Evolutionary conservation across 2,113 vertebrate genomes (phyloP), one percentile per base, ranked within the genome.

Genomic region (Onychorhynchus coronatus): DNA sequence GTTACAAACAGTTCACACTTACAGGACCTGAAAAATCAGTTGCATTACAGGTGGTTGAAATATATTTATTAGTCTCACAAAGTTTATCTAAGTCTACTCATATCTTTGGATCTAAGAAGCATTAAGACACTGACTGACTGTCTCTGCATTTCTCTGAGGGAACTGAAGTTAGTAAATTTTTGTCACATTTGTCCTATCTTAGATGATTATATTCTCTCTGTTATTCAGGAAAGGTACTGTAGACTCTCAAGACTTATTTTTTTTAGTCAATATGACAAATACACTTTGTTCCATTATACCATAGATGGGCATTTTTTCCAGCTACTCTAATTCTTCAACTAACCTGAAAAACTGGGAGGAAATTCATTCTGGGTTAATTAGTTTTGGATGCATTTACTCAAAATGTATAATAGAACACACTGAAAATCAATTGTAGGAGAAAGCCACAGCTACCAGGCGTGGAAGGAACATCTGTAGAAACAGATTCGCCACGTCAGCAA

Each of bases 371-470:
- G 22, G 8, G 39, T 85, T 94, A 92, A 92, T 96, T 83, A 88
- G 68, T 72, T 92, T 85, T 72, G 56, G 71, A 88, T 65, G 37
- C 6, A 89, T 89, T 92, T 92, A 47, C 31, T 66, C 42, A 79
- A 95, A 89, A 56, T 59, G 53, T 47, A 8, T 53, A 88, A 77
- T 28, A 80, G 17, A 50, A 87, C 41, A 42, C 17, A 35, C 46
- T 50, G 30, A 89, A 94, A 95, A 91, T 68, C 37, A 88, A 37
- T 95, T 91, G n/a, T n/a, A n/a, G n/a, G n/a, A n/a, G n/a, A n/a
- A n/a, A n/a, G n/a, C n/a, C n/a, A n/a, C n/a, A n/a, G n/a, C n/a
- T n/a, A n/a, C n/a, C n/a, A n/a, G n/a, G n/a, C n/a, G n/a, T n/a
- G n/a, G n/a, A n/a, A n/a, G n/a, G n/a, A n/a, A n/a, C n/a, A n/a